A percentile compares a stretch with the other conserved stretches of the same genome.
Conservation (phyloP, 1,140 invertebrate genomes). For the Trichonephila clavata region DNA sequence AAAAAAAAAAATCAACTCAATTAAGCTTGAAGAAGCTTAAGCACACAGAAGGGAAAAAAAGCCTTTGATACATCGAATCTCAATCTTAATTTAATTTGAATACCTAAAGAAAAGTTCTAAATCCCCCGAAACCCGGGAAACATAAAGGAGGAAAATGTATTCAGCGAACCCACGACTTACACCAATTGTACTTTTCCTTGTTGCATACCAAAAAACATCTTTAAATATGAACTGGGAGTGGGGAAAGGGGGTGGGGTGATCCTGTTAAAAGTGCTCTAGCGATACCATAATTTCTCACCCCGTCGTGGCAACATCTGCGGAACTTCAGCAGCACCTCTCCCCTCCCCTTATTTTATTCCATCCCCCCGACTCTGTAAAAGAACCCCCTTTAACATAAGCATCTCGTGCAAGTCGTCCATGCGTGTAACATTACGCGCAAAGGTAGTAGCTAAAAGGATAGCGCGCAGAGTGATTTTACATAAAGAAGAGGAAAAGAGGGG, state of each 20-base stretch:
- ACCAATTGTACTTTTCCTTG: constrained; percentile 31
- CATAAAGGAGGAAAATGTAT: not conserved
- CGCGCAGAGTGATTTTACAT: constrained; percentile 64
- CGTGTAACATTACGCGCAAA: constrained; percentile 67
- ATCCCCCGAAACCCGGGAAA: not conserved
- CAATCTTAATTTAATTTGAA: not conserved
- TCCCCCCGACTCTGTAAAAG: constrained; percentile 16
- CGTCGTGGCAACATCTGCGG: constrained; percentile 74
- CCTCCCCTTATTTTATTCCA: not conserved
- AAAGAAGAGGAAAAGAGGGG: constrained; percentile 59
- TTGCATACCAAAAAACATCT: constrained; percentile 42
- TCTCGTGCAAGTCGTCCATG: constrained; percentile 51
- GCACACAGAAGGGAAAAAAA: not conserved
- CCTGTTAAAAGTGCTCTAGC: constrained; percentile 69
- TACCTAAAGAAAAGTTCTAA: not conserved
- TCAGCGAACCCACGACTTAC: not conserved
- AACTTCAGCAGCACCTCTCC: constrained; percentile 51
- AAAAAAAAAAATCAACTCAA: constrained; percentile 23
- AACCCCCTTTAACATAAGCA: constrained; percentile 71
- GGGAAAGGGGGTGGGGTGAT: constrained; percentile 9
- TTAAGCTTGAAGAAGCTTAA: not conserved
- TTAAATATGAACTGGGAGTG: constrained; percentile 42
- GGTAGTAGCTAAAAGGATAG: constrained; percentile 62
- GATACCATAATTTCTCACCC: constrained; percentile 77
- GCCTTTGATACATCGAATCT: not conserved